These are phyloP conservation scores for Microtus montanus DNA, from an alignment of 2,113 vertebrate species.

Conservation along the genomic window DNA sequence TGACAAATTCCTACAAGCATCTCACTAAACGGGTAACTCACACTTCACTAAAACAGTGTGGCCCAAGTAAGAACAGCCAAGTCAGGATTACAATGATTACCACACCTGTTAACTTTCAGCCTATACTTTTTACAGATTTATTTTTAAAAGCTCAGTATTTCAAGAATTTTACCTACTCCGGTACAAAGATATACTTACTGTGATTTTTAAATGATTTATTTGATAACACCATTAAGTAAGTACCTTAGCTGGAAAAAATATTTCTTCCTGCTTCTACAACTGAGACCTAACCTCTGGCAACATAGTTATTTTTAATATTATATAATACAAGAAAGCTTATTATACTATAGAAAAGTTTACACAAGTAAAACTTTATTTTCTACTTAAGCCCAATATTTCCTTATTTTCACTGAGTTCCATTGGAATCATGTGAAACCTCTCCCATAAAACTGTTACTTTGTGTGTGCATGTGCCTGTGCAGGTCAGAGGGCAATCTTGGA, in stretches of 20 bases:
- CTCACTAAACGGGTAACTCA: neutral
- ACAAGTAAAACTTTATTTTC: constrained; percentile 41
- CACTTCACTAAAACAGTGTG: neutral
- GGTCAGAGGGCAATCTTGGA: neutral
- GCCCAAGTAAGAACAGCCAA: neutral
- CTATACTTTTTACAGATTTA: neutral
- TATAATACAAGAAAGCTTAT: neutral
- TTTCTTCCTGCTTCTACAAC: neutral
- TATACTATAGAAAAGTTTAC: constrained; percentile 4
- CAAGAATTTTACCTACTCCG: constrained; percentile 1
- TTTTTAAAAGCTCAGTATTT: constrained; percentile 17
- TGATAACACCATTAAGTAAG: neutral
- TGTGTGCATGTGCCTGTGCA: neutral
- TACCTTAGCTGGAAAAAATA: constrained; percentile 21
- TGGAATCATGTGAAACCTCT: constrained; percentile 44
- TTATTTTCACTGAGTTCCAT: constrained; percentile 12
- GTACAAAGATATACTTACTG: neutral
- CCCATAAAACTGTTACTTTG: neutral
- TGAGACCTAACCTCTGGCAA: neutral
- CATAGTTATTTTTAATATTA: neutral
- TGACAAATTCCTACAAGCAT: neutral
- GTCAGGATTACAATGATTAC: too few species aligned
- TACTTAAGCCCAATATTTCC: neutral
- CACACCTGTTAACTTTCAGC: neutral
- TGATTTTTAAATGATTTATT: neutral